Evolutionary conservation across 1,140 invertebrate genomes (phyloP).

Genomic region (Zaprionus ornatus): DNA sequence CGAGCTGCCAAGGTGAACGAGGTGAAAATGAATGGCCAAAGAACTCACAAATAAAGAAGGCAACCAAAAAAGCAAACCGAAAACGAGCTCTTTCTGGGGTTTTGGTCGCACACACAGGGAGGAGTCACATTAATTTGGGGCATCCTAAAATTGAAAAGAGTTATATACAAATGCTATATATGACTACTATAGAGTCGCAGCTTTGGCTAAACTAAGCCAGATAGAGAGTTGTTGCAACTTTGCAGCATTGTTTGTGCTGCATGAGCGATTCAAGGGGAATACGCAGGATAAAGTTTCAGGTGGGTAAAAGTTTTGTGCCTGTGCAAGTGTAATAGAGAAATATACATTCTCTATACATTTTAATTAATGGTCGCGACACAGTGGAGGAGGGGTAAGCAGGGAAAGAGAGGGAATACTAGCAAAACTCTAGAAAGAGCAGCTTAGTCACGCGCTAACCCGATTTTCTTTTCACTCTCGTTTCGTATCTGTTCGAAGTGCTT

Average conservation of each 20-base stretch:
- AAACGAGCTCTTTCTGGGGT: not conserved
- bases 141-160: slow-evolving; percentile 2
- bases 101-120: not conserved
- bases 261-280: slow-evolving; percentile 7
- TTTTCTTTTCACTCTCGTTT: not conserved
- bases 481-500: slow-evolving; percentile 13
- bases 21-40: not conserved
- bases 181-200: not conserved
- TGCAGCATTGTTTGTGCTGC: slow-evolving; percentile 20
- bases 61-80: not conserved
- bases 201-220: not conserved
- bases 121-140: slow-evolving; percentile 1
- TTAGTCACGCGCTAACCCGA: slow-evolving; percentile 4
- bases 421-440: not conserved
- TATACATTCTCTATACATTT: slow-evolving; percentile 11
- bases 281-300: not conserved
- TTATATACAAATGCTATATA: not conserved
- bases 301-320: slow-evolving; percentile 16
- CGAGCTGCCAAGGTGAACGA: slow-evolving; percentile 23
- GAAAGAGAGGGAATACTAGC: too few species aligned
- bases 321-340: slow-evolving; percentile 5
- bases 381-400: not conserved
- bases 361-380: slow-evolving; percentile 25
- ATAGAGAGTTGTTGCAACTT: slow-evolving; percentile 6
- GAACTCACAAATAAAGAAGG: not conserved